Evolutionary conservation across 2,113 vertebrate genomes (phyloP).

Genomic region (Anhinga anhinga): DNA sequence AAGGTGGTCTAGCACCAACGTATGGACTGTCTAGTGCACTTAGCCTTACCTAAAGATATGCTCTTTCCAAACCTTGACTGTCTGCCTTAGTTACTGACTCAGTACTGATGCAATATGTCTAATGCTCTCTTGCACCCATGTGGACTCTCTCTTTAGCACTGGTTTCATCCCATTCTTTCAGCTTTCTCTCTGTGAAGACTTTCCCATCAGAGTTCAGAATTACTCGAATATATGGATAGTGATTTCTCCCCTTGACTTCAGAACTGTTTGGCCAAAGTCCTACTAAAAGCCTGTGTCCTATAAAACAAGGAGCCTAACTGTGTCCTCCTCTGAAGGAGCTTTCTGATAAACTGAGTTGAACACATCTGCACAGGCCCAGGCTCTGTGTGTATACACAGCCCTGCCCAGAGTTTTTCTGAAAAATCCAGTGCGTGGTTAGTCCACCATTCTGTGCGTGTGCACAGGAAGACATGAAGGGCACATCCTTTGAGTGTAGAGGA

Average conservation of each 20-base stretch:
- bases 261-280: background rate
- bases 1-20: background rate
- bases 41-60: background rate
- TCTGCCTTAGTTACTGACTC: background rate
- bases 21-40: background rate
- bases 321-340: background rate
- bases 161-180: background rate
- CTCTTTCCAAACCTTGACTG: background rate
- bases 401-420: background rate
- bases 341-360: background rate
- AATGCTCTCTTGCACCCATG: background rate
- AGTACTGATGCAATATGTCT: too few relatives aligned
- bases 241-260: background rate
- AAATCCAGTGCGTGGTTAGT: accelerated
- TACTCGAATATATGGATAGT: background rate
- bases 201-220: background rate
- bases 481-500: background rate
- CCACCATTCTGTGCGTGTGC: background rate
- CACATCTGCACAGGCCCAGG: background rate
- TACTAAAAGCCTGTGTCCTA: background rate
- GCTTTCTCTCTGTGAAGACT: background rate
- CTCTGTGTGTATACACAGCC: background rate
- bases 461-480: background rate
- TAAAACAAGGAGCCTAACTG: background rate
- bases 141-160: background rate